These are phyloP conservation scores for Apotomis turbidana DNA, from an alignment of 2,888 invertebrate genomes.

Conservation along the genomic window DNA sequence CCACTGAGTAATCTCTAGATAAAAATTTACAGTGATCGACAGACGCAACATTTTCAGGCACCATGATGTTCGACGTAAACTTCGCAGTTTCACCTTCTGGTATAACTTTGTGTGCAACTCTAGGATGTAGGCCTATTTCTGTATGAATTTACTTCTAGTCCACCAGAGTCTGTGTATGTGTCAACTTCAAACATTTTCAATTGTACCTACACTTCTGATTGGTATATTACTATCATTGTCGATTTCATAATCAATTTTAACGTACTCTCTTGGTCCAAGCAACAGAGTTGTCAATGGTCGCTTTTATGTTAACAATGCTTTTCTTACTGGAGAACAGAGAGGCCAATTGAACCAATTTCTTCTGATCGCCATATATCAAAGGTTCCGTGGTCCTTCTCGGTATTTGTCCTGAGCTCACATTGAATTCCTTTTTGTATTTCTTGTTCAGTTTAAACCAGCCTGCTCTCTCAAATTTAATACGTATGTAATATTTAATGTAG, in stretches of 20 bases:
- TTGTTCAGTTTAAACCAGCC: slow-evolving; percentile 9
- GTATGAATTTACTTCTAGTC: neutral
- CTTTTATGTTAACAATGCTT: slow-evolving; percentile 7
- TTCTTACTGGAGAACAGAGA: slow-evolving; percentile 24
- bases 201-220: slow-evolving; percentile 16
- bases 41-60: slow-evolving; percentile 22
- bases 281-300: slow-evolving; percentile 14
- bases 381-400: slow-evolving; percentile 23
- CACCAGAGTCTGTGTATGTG: slow-evolving; percentile 1
- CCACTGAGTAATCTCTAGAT: slow-evolving; percentile 18
- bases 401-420: slow-evolving; percentile 22
- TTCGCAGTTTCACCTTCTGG: neutral
- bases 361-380: slow-evolving; percentile 27
- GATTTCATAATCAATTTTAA: slow-evolving; percentile 24
- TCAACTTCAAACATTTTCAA: slow-evolving; percentile 24
- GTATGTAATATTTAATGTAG: slow-evolving; percentile 14
- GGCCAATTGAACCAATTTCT: slow-evolving; percentile 10
- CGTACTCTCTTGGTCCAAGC: slow-evolving; percentile 9
- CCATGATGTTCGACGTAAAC: slow-evolving; percentile 13
- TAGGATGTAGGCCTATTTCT: neutral
- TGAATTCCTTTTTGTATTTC: slow-evolving; percentile 16
- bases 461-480: slow-evolving; percentile 24
- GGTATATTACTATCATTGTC: slow-evolving; percentile 12
- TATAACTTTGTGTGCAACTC: slow-evolving; percentile 7
- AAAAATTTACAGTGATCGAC: slow-evolving; percentile 30